A percentile compares a stretch with the other conserved stretches of the same genome.
Evolutionary conservation across 1,140 invertebrate species (phyloP).

Genomic region (Gonatopus flavifemur): DNA sequence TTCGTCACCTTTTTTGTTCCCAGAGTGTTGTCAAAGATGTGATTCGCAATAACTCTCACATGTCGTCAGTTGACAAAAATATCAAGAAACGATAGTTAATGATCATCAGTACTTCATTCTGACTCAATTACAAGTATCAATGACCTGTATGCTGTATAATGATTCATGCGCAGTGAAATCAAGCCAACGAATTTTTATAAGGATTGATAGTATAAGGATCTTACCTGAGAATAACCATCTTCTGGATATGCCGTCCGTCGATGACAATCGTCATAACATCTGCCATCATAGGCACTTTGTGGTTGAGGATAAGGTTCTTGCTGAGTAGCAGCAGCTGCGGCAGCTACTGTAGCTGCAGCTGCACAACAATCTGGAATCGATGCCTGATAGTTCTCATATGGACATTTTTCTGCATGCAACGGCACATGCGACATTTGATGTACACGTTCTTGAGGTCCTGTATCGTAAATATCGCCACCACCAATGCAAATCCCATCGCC

Average conservation of each 20-base stretch:
- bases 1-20: too few species aligned
- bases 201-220: too few species aligned
- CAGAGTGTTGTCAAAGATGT: too few species aligned
- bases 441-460: conserved; percentile 52
- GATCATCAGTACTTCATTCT: too few species aligned
- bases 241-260: conserved; percentile 51
- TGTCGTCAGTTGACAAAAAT: too few species aligned
- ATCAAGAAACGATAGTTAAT: too few species aligned
- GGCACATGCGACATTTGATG: conserved; percentile 44
- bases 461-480: conserved; percentile 35
- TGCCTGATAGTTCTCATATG: conserved; percentile 49
- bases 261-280: conserved; percentile 54
- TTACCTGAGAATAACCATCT: conserved; percentile 50
- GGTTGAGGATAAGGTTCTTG: conserved; percentile 52
- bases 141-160: too few species aligned
- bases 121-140: too few species aligned
- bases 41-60: too few species aligned
- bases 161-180: too few species aligned
- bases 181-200: too few species aligned
- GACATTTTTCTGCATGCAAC: conserved; percentile 47
- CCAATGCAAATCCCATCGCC: conserved; percentile 7
- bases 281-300: conserved; percentile 50
- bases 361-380: conserved; percentile 57
- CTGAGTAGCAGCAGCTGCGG: conserved; percentile 36
- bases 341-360: conserved; percentile 34